Evolutionary conservation across 2,797 vertebrate species (phyloP).

Genomic region (Sebastiscus tertius): DNA sequence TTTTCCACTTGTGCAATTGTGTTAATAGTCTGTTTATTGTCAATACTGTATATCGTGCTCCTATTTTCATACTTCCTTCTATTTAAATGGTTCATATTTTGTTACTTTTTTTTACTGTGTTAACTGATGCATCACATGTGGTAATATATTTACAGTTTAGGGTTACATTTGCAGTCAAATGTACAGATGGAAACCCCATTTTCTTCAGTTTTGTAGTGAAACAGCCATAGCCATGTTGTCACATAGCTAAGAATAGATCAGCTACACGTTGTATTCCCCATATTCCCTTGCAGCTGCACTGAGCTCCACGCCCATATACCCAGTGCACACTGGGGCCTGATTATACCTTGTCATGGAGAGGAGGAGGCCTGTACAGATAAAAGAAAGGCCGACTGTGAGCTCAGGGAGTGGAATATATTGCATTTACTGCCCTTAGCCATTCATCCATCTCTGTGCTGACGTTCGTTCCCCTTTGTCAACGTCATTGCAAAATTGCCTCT

Average conservation of each 20-base stretch:
- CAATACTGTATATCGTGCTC: too few relatives aligned
- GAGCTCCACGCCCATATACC: conserved; percentile 62
- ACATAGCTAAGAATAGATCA: conserved; percentile 74
- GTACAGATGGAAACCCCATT: neutral
- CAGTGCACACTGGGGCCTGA: conserved; percentile 54
- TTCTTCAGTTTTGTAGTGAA: conserved; percentile 35
- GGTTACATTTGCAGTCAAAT: neutral
- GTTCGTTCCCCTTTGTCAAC: neutral
- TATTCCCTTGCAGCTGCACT: conserved; percentile 60
- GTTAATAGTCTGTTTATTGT: too few relatives aligned
- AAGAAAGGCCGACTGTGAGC: conserved; percentile 5
- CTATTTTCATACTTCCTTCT: too few relatives aligned
- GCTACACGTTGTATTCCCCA: conserved; percentile 58
- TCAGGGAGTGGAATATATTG: neutral
- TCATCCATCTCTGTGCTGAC: neutral
- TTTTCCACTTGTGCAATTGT: too few relatives aligned
- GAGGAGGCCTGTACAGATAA: conserved; percentile 27
- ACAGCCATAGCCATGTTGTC: conserved; percentile 57
- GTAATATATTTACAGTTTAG: neutral
- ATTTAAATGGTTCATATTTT: too few relatives aligned
- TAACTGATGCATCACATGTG: too few relatives aligned
- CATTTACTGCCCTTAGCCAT: neutral
- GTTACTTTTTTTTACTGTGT: too few relatives aligned
- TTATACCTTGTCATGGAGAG: conserved; percentile 29
- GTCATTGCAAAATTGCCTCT: neutral